Evolutionary conservation across 2,797 vertebrate genomes (phyloP).

Genomic region (Oceanodroma leucorhoa): DNA sequence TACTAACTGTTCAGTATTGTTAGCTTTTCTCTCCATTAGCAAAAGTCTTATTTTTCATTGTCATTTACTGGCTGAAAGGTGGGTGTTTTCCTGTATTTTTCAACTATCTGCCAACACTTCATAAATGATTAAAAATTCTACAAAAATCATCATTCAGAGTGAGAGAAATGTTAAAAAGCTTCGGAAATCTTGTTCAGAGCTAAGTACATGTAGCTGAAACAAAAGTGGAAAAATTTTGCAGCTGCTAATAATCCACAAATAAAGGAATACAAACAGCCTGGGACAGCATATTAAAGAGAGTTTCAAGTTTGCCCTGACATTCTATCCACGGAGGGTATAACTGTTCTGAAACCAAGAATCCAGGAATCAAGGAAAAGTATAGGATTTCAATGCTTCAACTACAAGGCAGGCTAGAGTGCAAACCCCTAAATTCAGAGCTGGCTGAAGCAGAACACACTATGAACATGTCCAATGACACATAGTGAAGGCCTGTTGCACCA

Average conservation of each 20-base stretch:
- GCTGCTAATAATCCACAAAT: not conserved
- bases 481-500: not conserved
- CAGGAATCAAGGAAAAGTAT: not conserved
- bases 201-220: not conserved
- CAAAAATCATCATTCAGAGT: not conserved
- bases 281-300: not conserved
- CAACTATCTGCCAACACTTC: not conserved
- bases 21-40: not conserved
- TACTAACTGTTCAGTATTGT: not conserved
- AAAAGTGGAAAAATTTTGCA: not conserved
- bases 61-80: not conserved
- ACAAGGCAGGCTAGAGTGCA: not conserved
- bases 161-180: not conserved
- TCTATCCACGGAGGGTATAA: not conserved
- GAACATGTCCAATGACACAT: not conserved
- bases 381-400: not conserved
- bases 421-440: not conserved
- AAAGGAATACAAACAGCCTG: not conserved
- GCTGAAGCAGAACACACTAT: not conserved
- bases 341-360: not conserved
- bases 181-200: not conserved
- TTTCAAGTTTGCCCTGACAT: not conserved
- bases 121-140: slow-evolving; percentile 34
- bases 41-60: slow-evolving; percentile 6
- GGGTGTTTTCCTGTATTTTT: not conserved